Evolutionary conservation across 2,888 invertebrate genomes (phyloP).

Genomic region (Agonopterix arenella): DNA sequence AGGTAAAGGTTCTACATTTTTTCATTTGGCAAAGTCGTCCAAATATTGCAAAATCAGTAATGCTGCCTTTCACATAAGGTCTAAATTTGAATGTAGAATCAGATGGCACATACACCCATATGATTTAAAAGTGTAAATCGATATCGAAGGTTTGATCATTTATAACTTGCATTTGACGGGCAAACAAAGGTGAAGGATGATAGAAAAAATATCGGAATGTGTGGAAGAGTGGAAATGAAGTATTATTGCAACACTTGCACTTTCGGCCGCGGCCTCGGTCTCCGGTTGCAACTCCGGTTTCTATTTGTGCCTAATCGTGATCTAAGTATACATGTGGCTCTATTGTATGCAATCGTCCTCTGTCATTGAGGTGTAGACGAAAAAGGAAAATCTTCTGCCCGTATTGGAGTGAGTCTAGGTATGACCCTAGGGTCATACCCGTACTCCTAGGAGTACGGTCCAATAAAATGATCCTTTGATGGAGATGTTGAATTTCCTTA

Average conservation of each 20-base stretch:
- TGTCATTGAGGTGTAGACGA: too few relatives aligned
- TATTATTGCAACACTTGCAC: slow-evolving; percentile 76
- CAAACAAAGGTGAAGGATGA: slow-evolving; percentile 52
- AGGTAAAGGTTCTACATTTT: slow-evolving; percentile 49
- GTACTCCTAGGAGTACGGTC: too few relatives aligned
- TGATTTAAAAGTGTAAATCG: slow-evolving; percentile 43
- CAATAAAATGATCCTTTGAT: too few relatives aligned
- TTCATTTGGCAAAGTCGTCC: too few relatives aligned
- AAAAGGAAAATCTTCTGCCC: too few relatives aligned
- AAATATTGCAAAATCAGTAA: too few relatives aligned
- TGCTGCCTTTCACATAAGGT: slow-evolving; percentile 18
- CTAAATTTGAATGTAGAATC: slow-evolving; percentile 9
- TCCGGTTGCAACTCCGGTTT: slow-evolving; percentile 46
- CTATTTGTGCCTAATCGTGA: slow-evolving; percentile 11
- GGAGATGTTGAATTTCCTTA: too few relatives aligned
- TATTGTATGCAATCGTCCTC: neutral
- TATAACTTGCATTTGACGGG: slow-evolving; percentile 67
- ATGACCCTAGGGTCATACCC: too few relatives aligned
- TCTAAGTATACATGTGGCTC: neutral
- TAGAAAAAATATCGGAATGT: slow-evolving; percentile 61
- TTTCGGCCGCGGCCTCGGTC: slow-evolving; percentile 51
- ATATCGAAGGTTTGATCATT: slow-evolving; percentile 72
- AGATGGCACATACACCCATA: slow-evolving; percentile 10
- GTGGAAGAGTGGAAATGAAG: slow-evolving; percentile 63
- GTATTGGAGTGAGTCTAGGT: too few relatives aligned